phyloP scores from a whole-genome alignment of 2,113 vertebrate species.

The Platichthys flesus region DNA sequence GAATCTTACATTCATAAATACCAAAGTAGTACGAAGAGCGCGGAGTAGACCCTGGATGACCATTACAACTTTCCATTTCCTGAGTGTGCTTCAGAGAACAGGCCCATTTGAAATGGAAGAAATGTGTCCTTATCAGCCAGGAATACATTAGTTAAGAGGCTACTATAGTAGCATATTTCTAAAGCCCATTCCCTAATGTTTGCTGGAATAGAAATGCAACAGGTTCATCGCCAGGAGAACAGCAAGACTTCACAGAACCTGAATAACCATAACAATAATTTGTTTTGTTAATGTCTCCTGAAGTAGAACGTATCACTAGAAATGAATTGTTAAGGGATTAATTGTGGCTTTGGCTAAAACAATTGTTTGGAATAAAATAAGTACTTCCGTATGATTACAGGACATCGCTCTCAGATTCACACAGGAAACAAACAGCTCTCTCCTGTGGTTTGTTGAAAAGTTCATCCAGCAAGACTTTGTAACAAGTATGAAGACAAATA shows the following conservation, averaged over 20 bases:
- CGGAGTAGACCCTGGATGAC: constrained; percentile 34
- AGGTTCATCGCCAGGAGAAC: too few species aligned
- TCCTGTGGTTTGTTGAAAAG: neutral
- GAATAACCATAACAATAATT: too few species aligned
- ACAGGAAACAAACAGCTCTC: neutral
- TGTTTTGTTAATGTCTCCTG: too few species aligned
- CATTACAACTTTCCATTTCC: constrained; percentile 49
- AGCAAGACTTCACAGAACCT: too few species aligned
- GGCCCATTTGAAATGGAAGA: constrained; percentile 38
- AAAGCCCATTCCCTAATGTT: neutral
- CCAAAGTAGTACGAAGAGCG: constrained; percentile 1
- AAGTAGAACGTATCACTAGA: too few species aligned
- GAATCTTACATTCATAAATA: constrained; percentile 32
- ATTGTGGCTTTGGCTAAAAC: too few species aligned
- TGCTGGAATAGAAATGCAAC: too few species aligned
- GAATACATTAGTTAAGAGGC: constrained; percentile 5
- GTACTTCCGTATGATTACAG: neutral
- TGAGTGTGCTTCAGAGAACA: constrained; percentile 18
- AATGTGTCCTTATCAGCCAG: constrained; percentile 23
- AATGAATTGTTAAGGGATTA: too few species aligned
- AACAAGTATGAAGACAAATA: too few species aligned
- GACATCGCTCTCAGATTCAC: neutral
- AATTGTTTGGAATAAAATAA: too few species aligned
- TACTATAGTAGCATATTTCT: constrained; percentile 1
- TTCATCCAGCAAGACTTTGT: too few species aligned